Base-by-base conservation (phyloP, 2,888 invertebrate genomes). In the Phragmatobia fuliginosa region DNA sequence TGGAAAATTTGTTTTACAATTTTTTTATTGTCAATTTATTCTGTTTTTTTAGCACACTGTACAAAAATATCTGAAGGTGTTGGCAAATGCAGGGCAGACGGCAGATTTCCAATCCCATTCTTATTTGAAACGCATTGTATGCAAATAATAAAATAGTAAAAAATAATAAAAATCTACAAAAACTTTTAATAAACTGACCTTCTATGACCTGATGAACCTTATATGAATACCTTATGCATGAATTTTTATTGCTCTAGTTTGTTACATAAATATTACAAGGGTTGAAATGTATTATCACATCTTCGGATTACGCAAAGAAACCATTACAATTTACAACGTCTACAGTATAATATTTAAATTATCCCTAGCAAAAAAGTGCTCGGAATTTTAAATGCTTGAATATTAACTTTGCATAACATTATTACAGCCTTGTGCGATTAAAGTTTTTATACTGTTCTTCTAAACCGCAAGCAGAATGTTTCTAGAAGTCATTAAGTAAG, bases 381-480 rank as follows among this genome's bases (percentile, higher is more conserved):
- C 56, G 21, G 33, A 41, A 59, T 66, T 45, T 58, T 38, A 59
- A 58, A 59, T 59, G 56, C 38, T 56, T 52, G 36, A 14, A 52
- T 56, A 52, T 56, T 28, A 56, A 65, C 36, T 65, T 56, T 2
- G 10, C 4, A 56, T 65, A 65, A 65, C 33, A 56, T 65, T 65
- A 65, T 65, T 36, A 56, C 25, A 56, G 28, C 6, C 56, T 32
- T 49, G 45, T 62, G 33, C 11, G 33, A 56, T 65, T 65, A 36
- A 38, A 65, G 33, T 33, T 64, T 64, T 52, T 18, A 52, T 64
- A 64, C 52, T 52, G 52, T 64, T 21, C 4, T 25, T 16, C 2
- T 52, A 58, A 58, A 10, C 25, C 52, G 16, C 33, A 18, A 45
- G 21, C n/a, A 62, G 32, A 32, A n/a, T 45, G 32, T n/a, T 45